Base-by-base conservation (phyloP, 2,888 invertebrate species). In the Harpalus rubripes region DNA sequence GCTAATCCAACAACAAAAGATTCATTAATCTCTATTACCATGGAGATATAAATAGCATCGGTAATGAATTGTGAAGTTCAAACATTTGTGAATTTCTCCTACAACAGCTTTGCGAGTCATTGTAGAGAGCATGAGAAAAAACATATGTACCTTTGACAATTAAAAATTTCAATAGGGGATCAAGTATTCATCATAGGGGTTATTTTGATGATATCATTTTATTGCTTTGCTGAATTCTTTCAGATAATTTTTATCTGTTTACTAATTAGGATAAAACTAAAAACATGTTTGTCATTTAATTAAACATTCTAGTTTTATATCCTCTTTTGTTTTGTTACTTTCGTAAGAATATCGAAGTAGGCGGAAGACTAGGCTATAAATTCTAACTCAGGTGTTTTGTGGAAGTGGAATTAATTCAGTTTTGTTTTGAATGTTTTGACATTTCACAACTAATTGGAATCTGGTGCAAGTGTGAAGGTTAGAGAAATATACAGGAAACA, bases 261-360 rank as follows among this genome's bases (percentile, higher is more conserved):
- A 41, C 68, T 74, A 74, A 74, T 74, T 74, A 74, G 41, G 44
- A 18, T 74, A 74, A 74, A 74, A 74, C 72, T 74, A 74, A 74
- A 74, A 74, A 74, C 72, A 44, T 74, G 72, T 74, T 74, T 10
- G 68, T 39, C 41, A 39, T 63, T 74, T 44, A 52, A 74, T 74
- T 44, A 74, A 74, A 74, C 72, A 74, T 41, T 74, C 44, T 68
- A 7, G 32, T 72, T 52, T 74, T 74, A 16, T 74, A 74, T 74
- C 12, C 6, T 68, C 18, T 74, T 74, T 74, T 74, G 72, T 72
- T 41, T 72, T 26, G 44, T 52, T 7, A 52, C 8, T 59, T 16
- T 15, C 59, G 8, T 52, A 12, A 8, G 44, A 12, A 52, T 12
- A 52, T 52, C 44, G 12, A 12, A 52, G 44, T 52, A 52, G 44